Evolutionary conservation across 2,797 vertebrate genomes (phyloP).

Genomic region (Sebastes steindachneri): DNA sequence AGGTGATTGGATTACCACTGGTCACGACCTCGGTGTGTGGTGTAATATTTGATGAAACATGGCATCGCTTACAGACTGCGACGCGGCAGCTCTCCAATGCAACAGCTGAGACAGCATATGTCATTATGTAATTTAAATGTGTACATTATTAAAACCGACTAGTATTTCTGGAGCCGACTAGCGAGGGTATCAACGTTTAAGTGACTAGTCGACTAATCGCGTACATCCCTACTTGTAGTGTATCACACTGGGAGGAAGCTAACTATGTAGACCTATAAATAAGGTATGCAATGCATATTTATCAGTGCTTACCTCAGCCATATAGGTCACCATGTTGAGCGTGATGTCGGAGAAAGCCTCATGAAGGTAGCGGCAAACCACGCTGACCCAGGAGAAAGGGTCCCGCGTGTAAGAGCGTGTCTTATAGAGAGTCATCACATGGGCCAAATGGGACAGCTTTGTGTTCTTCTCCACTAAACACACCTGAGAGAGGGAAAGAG

Average conservation of each 20-base stretch:
- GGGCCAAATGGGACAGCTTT: constrained; percentile 95
- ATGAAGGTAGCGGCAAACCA: constrained; percentile 97
- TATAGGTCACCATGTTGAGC: constrained; percentile 96
- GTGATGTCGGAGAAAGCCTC: constrained; percentile 95
- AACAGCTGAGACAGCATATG: no score
- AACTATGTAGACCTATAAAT: neutral
- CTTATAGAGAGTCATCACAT: constrained; percentile 99
- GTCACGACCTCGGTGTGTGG: no score
- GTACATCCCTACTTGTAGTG: neutral
- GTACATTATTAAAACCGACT: neutral
- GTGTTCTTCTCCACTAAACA: constrained; percentile 96
- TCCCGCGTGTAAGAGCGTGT: constrained; percentile 97
- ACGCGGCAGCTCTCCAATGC: no score
- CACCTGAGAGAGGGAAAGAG: constrained; percentile 81
- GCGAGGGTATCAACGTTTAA: neutral
- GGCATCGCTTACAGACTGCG: no score
- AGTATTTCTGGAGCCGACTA: neutral
- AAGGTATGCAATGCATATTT: neutral
- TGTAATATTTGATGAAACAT: no score
- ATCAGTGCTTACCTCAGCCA: constrained; percentile 89
- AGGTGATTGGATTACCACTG: neutral
- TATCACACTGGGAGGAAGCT: neutral
- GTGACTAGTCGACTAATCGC: neutral
- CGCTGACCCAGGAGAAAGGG: constrained; percentile 96
- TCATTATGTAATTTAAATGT: neutral